Evolutionary conservation across 2,797 vertebrate genomes (phyloP), one percentile per base, ranked within the genome.

Genomic region (Acanthiza pusilla): DNA sequence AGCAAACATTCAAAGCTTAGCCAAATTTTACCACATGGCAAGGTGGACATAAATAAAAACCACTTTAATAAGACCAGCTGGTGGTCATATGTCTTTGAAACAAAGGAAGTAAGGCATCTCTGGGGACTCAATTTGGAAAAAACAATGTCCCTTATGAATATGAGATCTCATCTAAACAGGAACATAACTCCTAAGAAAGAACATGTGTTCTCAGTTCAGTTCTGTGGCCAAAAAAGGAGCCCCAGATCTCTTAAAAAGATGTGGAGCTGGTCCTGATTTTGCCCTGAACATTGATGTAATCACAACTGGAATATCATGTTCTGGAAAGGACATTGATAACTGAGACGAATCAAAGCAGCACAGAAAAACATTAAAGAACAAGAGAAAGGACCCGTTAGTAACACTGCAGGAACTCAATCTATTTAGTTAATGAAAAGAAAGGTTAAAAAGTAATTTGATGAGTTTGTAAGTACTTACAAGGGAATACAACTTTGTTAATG

Each of bases 171-270:
- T 78, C 26, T 73, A 62, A 81, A 25, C 17, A 81, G 71, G 60
- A 84, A 81, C 25, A 19, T 55, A 86, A 78, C 40, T 83, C 63
- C 65, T 45, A 60, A 76, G 62, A 90, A 63, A 38, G 47, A 91
- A 53, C 71, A 79, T 63, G 23, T 48, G 45, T 45, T 88, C 66
- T 73, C 70, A 70, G 76, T 66, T 96, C 51, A 53, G n/a, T 87
- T 82, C 83, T 93, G 63, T 87, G 53, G 88, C 92, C 90, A 93
- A 79, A 95, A 96, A 93, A 91, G 88, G 94, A 96, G 72, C 42
- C 45, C n/a, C 67, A 43, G 43, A 70, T 76, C 77, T 83, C 53
- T 84, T 75, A 75, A 94, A 77, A 75, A 43, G 57, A 71, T 40
- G 51, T 85, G 36, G 51, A 90, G 22, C 70, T 92, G 50, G 48